phyloP scores from a whole-genome alignment of 2,113 vertebrate genomes.

The Anhinga anhinga region DNA sequence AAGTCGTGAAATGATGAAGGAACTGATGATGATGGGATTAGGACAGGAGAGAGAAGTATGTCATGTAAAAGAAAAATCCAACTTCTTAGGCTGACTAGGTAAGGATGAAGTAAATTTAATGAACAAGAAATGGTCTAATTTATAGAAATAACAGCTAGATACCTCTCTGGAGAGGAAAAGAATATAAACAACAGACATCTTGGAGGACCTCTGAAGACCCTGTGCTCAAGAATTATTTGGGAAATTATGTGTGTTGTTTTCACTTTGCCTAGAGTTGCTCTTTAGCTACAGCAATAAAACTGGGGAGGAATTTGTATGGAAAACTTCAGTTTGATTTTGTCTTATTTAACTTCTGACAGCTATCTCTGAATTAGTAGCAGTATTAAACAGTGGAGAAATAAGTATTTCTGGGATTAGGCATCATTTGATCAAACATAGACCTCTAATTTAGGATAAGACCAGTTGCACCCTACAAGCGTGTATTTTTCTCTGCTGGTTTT shows the following conservation, averaged over 20 bases:
- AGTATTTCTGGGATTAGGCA: background rate
- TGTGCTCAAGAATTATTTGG: background rate
- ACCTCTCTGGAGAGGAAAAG: background rate
- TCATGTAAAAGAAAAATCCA: background rate
- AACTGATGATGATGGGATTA: background rate
- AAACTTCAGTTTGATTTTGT: background rate
- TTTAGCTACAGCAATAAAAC: background rate
- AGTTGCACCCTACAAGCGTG: rapidly evolving
- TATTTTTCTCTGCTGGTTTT: background rate
- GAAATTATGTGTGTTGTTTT: background rate
- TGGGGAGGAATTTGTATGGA: background rate
- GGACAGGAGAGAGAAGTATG: background rate
- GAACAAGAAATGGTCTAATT: background rate
- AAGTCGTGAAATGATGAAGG: background rate
- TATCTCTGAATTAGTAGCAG: background rate
- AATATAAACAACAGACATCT: background rate
- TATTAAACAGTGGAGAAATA: background rate
- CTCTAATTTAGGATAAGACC: background rate
- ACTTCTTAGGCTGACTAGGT: background rate
- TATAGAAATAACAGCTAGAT: background rate
- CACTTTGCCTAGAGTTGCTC: background rate
- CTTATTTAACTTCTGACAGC: background rate
- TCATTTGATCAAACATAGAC: background rate
- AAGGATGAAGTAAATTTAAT: background rate
- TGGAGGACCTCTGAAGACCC: background rate